Evolutionary conservation across 2,797 vertebrate genomes (phyloP), one percentile per base, ranked within the genome.

Genomic region (Typhlichthys eigenmanni): DNA sequence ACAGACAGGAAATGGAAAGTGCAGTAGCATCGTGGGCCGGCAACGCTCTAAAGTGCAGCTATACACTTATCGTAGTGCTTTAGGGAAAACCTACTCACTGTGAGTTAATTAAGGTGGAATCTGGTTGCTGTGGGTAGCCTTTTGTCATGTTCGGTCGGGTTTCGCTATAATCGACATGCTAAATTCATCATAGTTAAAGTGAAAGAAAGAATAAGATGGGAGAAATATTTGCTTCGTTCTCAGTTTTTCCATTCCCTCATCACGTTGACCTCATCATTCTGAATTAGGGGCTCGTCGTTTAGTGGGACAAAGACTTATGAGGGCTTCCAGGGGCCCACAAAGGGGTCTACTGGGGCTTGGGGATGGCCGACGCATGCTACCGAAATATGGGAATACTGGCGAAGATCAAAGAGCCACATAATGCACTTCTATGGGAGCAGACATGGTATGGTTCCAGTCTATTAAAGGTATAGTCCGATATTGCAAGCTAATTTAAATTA

Each of bases 161-260:
- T 83, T 83, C 81, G 84, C 80, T 67, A 86, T 86, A 69, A 81
- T 72, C 62, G 74, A 74, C 86, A 88, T 88, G 87, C 79, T 89
- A 83, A 83, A 89, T 87, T 84, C 83, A 90, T 88, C 79, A 82
- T 61, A 75, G 79, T 71, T 82, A 47, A 79, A 87, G 82, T 80
- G 74, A 84, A 84, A 79, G 62, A 43, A 55, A 62, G 58, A 69
- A 57, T 48, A 53, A 71, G 49, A 47, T 34, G 17, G 53, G 55
- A 55, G 5, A 34, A 46, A 50, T 29, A 64, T 29, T 49, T 47
- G 59, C 66, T 61, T 77, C 47, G 70, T 60, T 75, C 34, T 88
- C 81, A 85, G 51, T 78, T 84, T 90, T 90, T 90, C 88, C 88
- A 90, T 86, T 86, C 78, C 66, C 73, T 87, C 86, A 88, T 78